A percentile compares a stretch with the other conserved stretches of the same genome.
Conservation (phyloP, 1,140 invertebrate genomes). For the Penaeus vannamei region DNA sequence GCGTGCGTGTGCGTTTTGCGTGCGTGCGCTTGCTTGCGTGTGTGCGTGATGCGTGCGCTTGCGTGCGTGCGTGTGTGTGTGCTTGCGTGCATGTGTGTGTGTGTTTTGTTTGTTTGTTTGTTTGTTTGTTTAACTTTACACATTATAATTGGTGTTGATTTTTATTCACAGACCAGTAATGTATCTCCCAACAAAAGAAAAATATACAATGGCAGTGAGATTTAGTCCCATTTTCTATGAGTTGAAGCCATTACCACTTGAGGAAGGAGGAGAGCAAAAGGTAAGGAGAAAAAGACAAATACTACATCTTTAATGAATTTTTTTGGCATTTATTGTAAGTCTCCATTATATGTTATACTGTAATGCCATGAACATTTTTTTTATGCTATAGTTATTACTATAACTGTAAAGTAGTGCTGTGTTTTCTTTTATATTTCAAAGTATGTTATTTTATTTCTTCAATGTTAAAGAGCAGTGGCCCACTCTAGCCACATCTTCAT, state of each 20-base stretch:
- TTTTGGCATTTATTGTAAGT: too few relatives aligned
- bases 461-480: too few relatives aligned
- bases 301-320: background rate
- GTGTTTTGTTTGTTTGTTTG: too few relatives aligned
- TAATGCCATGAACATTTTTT: too few relatives aligned
- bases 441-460: too few relatives aligned
- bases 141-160: slow-evolving; percentile 18
- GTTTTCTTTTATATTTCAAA: too few relatives aligned
- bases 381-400: too few relatives aligned
- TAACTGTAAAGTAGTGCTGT: too few relatives aligned
- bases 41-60: background rate
- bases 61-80: background rate
- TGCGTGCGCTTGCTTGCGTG: background rate
- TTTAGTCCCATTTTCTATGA: slow-evolving; percentile 87
- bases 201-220: slow-evolving; percentile 84
- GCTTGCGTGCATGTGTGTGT: background rate
- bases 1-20: too few relatives aligned
- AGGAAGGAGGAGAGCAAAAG: slow-evolving; percentile 31
- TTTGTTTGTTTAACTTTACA: too few relatives aligned
- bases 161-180: slow-evolving; percentile 81
- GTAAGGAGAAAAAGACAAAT: background rate
- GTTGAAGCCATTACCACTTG: slow-evolving; percentile 71
- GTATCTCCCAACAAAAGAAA: slow-evolving; percentile 84
- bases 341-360: too few relatives aligned
- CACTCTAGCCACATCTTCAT: too few relatives aligned